Percentiles rank a stretch among this genome's conserved stretches.
phyloP scores from a whole-genome alignment of 2,113 vertebrate genomes.

The Gila orcuttii region DNA sequence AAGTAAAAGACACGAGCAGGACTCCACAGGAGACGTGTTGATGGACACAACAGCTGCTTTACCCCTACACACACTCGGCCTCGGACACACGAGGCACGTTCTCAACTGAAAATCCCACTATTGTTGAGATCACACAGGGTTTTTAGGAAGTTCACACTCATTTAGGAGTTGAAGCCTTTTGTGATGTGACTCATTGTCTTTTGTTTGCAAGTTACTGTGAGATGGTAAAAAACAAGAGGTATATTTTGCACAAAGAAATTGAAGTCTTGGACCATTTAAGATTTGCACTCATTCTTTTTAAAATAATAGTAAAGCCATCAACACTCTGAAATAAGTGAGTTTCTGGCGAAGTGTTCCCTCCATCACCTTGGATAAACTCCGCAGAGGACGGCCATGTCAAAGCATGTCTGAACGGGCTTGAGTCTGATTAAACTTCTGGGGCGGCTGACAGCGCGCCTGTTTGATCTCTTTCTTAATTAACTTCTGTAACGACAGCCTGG shows the following conservation, averaged over 20 bases:
- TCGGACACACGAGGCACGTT: not conserved
- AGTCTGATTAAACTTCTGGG: conserved; percentile 32
- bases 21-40: conserved; percentile 9
- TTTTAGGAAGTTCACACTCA: conserved; percentile 2
- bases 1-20: not conserved
- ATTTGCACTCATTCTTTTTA: not conserved
- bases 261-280: not conserved
- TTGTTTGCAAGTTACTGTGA: not conserved
- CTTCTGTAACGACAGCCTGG: conserved; percentile 18
- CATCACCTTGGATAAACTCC: conserved; percentile 8
- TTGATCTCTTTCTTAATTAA: conserved; percentile 47
- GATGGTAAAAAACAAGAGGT: not conserved
- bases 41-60: conserved; percentile 45
- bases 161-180: not conserved
- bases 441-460: conserved; percentile 21
- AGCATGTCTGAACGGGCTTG: conserved; percentile 12
- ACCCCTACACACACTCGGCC: not conserved
- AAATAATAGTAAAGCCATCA: not conserved
- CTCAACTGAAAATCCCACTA: not conserved
- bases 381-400: conserved; percentile 1
- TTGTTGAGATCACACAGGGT: not conserved
- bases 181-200: not conserved
- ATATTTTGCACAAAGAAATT: not conserved
- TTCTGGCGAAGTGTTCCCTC: not conserved
- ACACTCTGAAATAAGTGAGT: not conserved